Base-by-base conservation (phyloP, 2,113 vertebrate genomes). In the Azemiops feae region DNA sequence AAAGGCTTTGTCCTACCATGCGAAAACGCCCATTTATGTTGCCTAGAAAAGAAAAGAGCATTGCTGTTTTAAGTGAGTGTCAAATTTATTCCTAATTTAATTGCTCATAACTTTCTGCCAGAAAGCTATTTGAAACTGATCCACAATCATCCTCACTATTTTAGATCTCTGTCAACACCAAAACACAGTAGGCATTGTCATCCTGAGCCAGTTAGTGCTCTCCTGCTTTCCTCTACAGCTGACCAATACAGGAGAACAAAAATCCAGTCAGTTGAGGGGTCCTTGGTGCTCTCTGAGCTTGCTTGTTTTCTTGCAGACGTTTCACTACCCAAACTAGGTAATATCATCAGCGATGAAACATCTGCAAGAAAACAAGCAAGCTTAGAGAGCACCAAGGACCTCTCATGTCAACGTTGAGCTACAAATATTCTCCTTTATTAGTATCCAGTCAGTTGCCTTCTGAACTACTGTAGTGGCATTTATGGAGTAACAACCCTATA, bases 21-120 rank as follows among this genome's bases (percentile, higher is more conserved):
- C 1, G 92, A 95, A 98, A 98, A n/a, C 1, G 85, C 8, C 92
- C 93, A 0, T 97, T 95, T 88, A 91, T 94, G 0, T 98, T 98
- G 57, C 98, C 98, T 98, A 96, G 25, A 64, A 90, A 92, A 0
- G 0, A 95, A 22, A 39, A 55, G 52, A 53, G 27, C 85, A 86
- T 86, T 22, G 30, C 52, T 25, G 16, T 27, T 60, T 39, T 39
- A 81, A 81, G 69, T 8, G 69, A 81, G 69, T 20, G 5, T 81
- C 20, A 81, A 7, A 39, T 85, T 47, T 50, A 85, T 57, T 23
- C 27, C 64, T 81, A 45, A 10, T 30, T 45, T 81, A 74, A 92
- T 27, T 8, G 88, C 18, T 23, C 47, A 34, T 50, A 39, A 2
- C 39, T 58, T 58, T 54, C 53, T 39, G 3, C 3, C 53, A 30